Evolutionary conservation across 2,888 invertebrate species (phyloP), one percentile per base, ranked within the genome.

Genomic region (Pyrocoelia pectoralis): DNA sequence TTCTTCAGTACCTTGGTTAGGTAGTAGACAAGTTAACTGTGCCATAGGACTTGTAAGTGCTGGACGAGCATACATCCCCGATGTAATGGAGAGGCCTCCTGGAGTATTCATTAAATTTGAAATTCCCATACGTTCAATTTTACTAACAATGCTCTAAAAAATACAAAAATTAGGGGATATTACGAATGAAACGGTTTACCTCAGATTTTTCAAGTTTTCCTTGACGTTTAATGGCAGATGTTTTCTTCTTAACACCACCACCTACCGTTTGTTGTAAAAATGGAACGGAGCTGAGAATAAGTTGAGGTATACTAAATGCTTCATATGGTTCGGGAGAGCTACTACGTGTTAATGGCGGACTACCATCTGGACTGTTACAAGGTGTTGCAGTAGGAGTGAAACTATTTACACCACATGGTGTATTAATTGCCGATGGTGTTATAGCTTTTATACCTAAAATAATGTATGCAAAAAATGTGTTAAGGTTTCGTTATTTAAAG

Each of bases 361-460:
- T 81, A 40, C 87, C 87, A 72, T 90, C 88, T 1, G 94, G 94
- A 76, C 93, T 93, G 80, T 95, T 95, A 76, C 92, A 92, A 1
- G 95, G 95, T 4, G 95, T 95, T 5, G 93, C 93, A 0, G 94
- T 94, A 2, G 94, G 92, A 5, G 92, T 87, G 79, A 86, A 93
- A 75, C 85, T 88, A 68, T 86, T 85, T 1, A 84, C 83, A 19
- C 87, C 88, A 43, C 85, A 86, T 5, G 91, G 89, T 2, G 89
- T 87, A 69, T 87, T 84, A 0, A 87, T 79, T 41, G 87, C 86
- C 46, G 89, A 88, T 3, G 89, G 88, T n/a, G 90, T 89, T 0
- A 86, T 88, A 10, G 89, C 90, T 79, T 88, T 88, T 62, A 90
- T 89, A 46, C 92, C 80, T 80, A 56, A 5, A 74, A 74, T 17